These are phyloP conservation scores for Uropsilus gracilis DNA, from an alignment of 2,113 vertebrate genomes.

Conservation along the genomic window DNA sequence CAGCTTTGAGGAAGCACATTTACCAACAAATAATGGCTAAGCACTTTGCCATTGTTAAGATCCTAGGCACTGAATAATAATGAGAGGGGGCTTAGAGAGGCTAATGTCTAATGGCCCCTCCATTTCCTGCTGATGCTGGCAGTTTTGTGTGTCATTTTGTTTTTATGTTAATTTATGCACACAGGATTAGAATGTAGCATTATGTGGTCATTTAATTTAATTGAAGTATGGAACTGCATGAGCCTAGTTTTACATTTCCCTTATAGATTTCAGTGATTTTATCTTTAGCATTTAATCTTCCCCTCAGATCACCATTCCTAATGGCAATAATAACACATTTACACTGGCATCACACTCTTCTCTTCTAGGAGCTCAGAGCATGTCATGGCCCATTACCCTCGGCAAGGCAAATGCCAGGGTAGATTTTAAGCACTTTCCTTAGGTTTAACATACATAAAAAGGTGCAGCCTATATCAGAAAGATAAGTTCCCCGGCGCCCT, in stretches of 20 bases:
- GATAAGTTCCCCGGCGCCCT: constrained; percentile 55
- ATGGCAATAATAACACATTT: constrained; percentile 63
- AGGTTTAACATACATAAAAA: constrained; percentile 71
- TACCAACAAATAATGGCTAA: constrained; percentile 42
- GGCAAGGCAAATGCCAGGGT: constrained; percentile 73
- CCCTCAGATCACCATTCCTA: constrained; percentile 49
- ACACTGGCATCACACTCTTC: constrained; percentile 33
- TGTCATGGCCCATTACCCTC: constrained; percentile 66
- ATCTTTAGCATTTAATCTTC: constrained; percentile 58
- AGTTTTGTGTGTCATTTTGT: constrained; percentile 73
- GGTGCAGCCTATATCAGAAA: constrained; percentile 60
- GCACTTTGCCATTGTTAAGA: constrained; percentile 50
- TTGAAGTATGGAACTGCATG: constrained; percentile 65
- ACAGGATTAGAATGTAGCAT: constrained; percentile 75
- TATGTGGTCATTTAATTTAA: constrained; percentile 76
- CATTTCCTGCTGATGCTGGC: constrained; percentile 71
- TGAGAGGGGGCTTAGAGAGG: constrained; percentile 51
- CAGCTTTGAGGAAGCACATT: not conserved
- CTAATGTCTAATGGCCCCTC: constrained; percentile 75
- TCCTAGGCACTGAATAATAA: constrained; percentile 59
- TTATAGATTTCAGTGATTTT: constrained; percentile 70
- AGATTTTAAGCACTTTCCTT: constrained; percentile 58
- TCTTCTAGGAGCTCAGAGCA: constrained; percentile 33
- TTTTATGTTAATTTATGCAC: constrained; percentile 81
- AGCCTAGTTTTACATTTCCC: constrained; percentile 61